Conservation (phyloP, 2,113 vertebrate genomes). For the Mesocricetus auratus region DNA sequence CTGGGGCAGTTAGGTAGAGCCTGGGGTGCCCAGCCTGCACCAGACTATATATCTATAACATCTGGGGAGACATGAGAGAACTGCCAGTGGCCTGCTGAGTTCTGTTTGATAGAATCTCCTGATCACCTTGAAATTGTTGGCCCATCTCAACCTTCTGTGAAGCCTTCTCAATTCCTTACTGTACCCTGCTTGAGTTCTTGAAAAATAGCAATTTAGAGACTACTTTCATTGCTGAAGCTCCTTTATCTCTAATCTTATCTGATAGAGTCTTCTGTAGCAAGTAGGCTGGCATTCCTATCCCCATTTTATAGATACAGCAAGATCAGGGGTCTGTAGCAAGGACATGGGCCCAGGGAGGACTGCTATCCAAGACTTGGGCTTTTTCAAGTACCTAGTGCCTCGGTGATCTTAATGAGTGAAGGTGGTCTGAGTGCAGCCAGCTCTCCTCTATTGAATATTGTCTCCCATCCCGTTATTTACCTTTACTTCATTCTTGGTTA, state of each 20-base stretch:
- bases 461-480: not conserved
- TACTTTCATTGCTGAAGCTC: not conserved
- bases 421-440: not conserved
- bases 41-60: not conserved
- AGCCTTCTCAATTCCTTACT: not conserved
- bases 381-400: constrained; percentile 13
- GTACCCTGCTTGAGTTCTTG: not conserved
- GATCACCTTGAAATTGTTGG: not conserved
- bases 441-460: not conserved
- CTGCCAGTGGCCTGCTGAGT: not conserved
- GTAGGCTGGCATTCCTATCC: not conserved
- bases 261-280: constrained; percentile 16
- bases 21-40: not conserved
- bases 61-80: not conserved
- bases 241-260: not conserved
- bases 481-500: not conserved
- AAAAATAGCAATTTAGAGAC: not conserved
- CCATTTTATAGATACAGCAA: not conserved
- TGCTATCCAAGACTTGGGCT: not conserved
- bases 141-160: constrained; percentile 3
- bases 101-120: not conserved
- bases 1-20: not conserved
- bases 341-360: not conserved
- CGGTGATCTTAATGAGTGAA: not conserved
- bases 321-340: not conserved